phyloP scores from a whole-genome alignment of 2,888 invertebrate species.

The Xestia xanthographa region DNA sequence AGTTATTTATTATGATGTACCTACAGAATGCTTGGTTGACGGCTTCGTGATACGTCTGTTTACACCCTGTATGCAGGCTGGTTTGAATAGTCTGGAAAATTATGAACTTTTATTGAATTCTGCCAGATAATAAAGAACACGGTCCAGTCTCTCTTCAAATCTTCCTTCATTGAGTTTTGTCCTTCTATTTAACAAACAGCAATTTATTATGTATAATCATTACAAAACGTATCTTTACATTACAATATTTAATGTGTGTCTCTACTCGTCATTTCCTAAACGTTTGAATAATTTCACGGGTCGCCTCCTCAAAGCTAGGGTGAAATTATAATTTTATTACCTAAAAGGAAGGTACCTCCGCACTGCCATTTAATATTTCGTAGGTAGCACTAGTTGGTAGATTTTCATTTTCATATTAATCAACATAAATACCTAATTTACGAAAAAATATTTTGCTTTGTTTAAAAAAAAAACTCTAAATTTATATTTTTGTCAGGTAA shows the following conservation, averaged over 20 bases:
- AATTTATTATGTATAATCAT: neutral
- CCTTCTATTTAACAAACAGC: neutral
- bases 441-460: neutral
- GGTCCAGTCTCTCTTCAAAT: neutral
- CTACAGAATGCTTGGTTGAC: no score
- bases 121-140: neutral
- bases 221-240: slow-evolving; percentile 17
- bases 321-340: slow-evolving; percentile 58
- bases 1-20: no score
- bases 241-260: slow-evolving; percentile 16
- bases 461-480: neutral
- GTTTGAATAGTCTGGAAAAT: neutral
- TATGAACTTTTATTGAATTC: neutral
- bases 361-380: neutral
- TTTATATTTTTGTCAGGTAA: neutral
- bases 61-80: no score
- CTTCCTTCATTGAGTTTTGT: neutral
- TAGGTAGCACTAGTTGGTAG: neutral
- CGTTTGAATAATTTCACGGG: slow-evolving; percentile 59
- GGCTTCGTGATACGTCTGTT: no score
- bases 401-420: neutral
- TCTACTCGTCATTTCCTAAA: slow-evolving; percentile 17
- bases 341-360: neutral
- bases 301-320: slow-evolving; percentile 41
- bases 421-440: neutral